These are phyloP conservation scores for Catostomus latipinnis DNA, from an alignment of 2,797 vertebrate genomes.

Conservation along the genomic window DNA sequence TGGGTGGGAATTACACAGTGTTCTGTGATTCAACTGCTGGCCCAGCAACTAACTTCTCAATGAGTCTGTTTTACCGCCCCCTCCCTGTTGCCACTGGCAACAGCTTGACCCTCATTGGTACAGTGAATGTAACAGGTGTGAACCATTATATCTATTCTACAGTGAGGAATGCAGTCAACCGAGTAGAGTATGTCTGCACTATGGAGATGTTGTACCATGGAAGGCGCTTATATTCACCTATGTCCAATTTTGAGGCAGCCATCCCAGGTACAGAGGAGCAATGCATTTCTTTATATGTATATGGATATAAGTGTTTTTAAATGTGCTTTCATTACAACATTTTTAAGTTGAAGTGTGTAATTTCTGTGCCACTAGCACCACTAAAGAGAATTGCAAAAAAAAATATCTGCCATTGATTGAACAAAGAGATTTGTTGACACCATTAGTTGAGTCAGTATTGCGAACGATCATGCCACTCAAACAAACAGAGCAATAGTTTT, in stretches of 20 bases:
- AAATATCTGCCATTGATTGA: too few relatives aligned
- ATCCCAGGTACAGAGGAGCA: conserved; percentile 48
- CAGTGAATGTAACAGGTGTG: too few relatives aligned
- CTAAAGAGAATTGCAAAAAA: too few relatives aligned
- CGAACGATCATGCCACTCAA: too few relatives aligned
- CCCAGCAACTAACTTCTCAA: conserved; percentile 31
- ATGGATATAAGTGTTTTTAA: background rate
- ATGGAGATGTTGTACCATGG: conserved; percentile 52
- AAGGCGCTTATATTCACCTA: conserved; percentile 36
- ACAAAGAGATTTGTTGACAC: too few relatives aligned
- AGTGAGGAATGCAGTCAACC: background rate
- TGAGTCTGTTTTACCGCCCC: conserved; percentile 28
- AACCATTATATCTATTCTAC: too few relatives aligned
- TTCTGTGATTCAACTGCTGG: background rate
- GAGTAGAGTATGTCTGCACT: conserved; percentile 46
- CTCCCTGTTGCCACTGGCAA: background rate
- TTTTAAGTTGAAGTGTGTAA: background rate
- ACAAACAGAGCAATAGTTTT: too few relatives aligned
- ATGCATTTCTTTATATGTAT: background rate
- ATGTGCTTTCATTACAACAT: background rate
- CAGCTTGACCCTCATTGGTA: conserved; percentile 3
- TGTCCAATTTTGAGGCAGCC: conserved; percentile 40
- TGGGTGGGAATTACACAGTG: conserved; percentile 47
- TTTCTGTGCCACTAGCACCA: background rate
- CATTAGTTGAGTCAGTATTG: too few relatives aligned